Evolutionary conservation across 1,140 invertebrate genomes (phyloP), one percentile per base, ranked within the genome.

Genomic region (Drosophila nannoptera): DNA sequence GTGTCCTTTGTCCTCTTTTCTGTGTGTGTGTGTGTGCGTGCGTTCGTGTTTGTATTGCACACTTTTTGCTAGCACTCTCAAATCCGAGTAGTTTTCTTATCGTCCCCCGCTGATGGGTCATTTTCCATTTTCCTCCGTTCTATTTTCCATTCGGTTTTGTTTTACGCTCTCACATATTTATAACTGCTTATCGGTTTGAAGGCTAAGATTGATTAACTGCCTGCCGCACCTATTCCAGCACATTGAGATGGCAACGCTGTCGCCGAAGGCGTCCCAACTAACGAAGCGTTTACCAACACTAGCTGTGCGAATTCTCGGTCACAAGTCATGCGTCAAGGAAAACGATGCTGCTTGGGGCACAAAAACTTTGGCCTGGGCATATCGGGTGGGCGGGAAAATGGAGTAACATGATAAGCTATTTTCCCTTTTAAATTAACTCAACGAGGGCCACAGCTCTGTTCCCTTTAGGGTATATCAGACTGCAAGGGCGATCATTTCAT

Each of bases 131-230:
- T 46, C 3, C 6, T 33, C 11, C 12, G 46, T 32, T 31, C 42
- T 22, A 11, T 35, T 63, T 54, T 35, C 11, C 16, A 7, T 32
- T 38, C 31, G 42, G 11, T 46, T 46, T 61, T 38, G 33, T 38
- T 68, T 42, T 55, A 38, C 54, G 35, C 43, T 56, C 67, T n/a
- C 53, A 56, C 53, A 69, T 69, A 69, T 65, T 58, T 64, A 58
- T 69, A 69, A 65, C 38, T 69, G 50, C 59, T 68, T 68, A 68
- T 68, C 66, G 49, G 42, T 62, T 42, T 33, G 40, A 48, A 62
- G 29, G 49, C 35, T 43, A 40, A 68, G 43, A 62, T 68, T 68
- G 66, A 68, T 68, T 68, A 68, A 48, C 50, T 62, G 40, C 43
- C 35, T 48, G 48, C 8, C 4, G 3, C 3, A 22, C 22, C 22